phyloP scores from a whole-genome alignment of 2,888 invertebrate species.

The Tholera decimalis region DNA sequence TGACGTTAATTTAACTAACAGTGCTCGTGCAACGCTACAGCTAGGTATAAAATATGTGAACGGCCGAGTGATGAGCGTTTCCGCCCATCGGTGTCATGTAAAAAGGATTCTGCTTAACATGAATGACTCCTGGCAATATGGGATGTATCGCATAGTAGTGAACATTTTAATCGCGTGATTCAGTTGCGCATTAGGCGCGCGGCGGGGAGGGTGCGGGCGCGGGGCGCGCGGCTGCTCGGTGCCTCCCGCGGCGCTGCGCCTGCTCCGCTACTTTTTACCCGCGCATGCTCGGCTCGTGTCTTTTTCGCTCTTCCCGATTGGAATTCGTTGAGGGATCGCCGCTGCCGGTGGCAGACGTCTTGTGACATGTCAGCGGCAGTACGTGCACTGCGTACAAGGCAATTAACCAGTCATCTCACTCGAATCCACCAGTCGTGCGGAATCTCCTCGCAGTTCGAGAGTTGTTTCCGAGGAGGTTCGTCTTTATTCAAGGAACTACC shows the following conservation, averaged over 20 bases:
- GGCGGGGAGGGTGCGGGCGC: constrained; percentile 62
- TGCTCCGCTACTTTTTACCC: constrained; percentile 86
- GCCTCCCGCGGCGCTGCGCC: constrained; percentile 86
- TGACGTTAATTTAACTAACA: constrained; percentile 41
- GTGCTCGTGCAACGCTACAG: constrained; percentile 34
- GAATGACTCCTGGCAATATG: constrained; percentile 74
- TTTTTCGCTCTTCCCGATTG: constrained; percentile 90
- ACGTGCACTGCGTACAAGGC: constrained; percentile 89
- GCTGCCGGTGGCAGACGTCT: constrained; percentile 91
- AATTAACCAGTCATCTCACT: constrained; percentile 88
- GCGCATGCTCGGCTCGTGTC: constrained; percentile 89
- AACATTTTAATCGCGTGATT: constrained; percentile 80
- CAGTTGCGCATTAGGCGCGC: constrained; percentile 73
- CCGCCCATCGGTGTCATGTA: constrained; percentile 47
- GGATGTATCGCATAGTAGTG: constrained; percentile 71
- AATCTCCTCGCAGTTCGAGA: constrained; percentile 75
- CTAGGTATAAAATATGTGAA: constrained; percentile 38
- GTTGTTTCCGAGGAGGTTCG: constrained; percentile 78
- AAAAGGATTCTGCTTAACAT: constrained; percentile 67
- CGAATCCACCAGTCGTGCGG: constrained; percentile 74
- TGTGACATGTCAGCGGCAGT: constrained; percentile 88
- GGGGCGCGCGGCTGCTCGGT: constrained; percentile 69
- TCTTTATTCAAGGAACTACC: constrained; percentile 86
- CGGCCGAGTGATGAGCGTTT: constrained; percentile 38
- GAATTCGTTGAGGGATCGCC: constrained; percentile 90